Conservation (phyloP, 2,113 vertebrate genomes). For the Chloebia gouldiae region DNA sequence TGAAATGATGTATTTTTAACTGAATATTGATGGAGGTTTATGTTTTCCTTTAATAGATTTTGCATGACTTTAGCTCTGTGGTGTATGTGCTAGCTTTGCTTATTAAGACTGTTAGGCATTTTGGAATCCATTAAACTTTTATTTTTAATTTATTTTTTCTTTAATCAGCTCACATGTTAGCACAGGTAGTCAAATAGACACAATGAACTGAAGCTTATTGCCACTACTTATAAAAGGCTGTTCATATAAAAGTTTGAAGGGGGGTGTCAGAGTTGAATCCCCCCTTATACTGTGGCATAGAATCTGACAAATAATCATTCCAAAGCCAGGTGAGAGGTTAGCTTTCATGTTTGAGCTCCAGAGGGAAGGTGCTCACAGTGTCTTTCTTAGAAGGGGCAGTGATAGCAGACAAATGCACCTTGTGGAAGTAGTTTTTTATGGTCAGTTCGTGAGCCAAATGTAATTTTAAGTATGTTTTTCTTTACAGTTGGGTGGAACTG, state of each 20-base stretch:
- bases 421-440: background rate
- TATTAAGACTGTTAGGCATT: background rate
- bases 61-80: background rate
- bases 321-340: background rate
- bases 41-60: background rate
- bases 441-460: background rate
- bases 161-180: background rate
- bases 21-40: background rate
- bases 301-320: background rate
- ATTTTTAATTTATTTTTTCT: background rate
- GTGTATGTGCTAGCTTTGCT: background rate
- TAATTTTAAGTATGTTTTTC: background rate
- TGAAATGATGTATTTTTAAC: background rate
- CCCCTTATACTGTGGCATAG: background rate
- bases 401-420: background rate
- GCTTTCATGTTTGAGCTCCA: background rate
- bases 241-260: background rate
- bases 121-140: background rate
- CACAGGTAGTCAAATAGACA: background rate
- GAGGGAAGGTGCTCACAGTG: background rate
- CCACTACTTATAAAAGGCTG: background rate
- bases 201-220: background rate
- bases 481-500: background rate
- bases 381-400: background rate
- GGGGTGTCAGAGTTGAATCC: accelerated